Evolutionary conservation across 1,140 invertebrate species (phyloP), one percentile per base, ranked within the genome.

Genomic region (Halesus radiatus): DNA sequence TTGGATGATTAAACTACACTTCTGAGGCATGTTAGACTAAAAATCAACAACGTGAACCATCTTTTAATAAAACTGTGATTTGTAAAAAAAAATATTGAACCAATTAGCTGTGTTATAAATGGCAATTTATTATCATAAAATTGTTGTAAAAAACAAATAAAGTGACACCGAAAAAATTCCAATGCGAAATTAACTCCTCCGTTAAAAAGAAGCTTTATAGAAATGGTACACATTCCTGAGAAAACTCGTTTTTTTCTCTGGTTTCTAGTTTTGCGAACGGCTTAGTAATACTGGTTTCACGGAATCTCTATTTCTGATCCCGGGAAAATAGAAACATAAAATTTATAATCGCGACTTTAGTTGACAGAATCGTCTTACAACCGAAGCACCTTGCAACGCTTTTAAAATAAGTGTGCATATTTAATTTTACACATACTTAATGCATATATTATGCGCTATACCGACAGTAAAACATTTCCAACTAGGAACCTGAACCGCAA

Each of bases 91-190:
- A 56, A 56, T 52, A 74, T 74, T 74, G 70, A 13, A 74, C 70
- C 70, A 74, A 74, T 74, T 74, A 74, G 70, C 52, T 23, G 26
- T 29, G 70, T 74, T 32, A 74, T 74, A 74, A 74, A 74, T 74
- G 70, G 52, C 20, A 8, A 74, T 74, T 29, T 74, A 74, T 74
- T 74, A 54, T 29, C 70, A 74, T 74, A 74, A 74, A 74, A 54
- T 74, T 29, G 70, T 74, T 74, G 16, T 74, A 74, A 74, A 74
- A 74, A 54, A 56, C 70, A 74, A 74, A 56, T 74, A 74, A 74
- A 74, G 50, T 74, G 70, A 54, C 70, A 56, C 70, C 52, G 53
- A 70, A 74, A 74, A 74, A 74, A 74, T 74, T 22, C 70, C 70
- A 26, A 56, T 18, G 23, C 23, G 70, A 74, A 22, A 74, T 74